Evolutionary conservation across 2,888 invertebrate genomes (phyloP).

Genomic region (Euzetes globulus): DNA sequence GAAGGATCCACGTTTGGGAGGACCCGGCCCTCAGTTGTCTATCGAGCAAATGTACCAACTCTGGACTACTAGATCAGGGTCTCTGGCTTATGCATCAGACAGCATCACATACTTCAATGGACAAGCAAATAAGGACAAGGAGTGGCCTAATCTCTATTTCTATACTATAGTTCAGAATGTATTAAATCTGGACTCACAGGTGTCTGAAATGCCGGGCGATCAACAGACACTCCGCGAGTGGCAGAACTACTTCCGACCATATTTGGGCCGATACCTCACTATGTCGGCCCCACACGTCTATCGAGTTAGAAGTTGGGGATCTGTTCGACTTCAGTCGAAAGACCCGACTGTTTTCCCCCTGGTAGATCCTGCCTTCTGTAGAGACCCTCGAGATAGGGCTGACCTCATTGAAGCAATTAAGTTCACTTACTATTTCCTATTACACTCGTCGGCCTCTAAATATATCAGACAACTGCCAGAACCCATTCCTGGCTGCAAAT

Average conservation of each 20-base stretch:
- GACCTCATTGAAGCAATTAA: neutral
- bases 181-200: neutral
- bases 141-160: neutral
- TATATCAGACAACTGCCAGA: neutral
- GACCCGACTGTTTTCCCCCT: neutral
- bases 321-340: neutral
- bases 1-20: neutral
- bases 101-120: neutral
- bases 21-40: neutral
- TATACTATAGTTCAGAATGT: neutral
- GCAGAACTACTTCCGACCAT: neutral
- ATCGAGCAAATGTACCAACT: slow-evolving; percentile 13
- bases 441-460: neutral
- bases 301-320: neutral
- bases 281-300: neutral
- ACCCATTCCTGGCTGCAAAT: slow-evolving; percentile 1
- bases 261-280: neutral
- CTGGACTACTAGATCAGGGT: neutral
- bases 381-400: neutral
- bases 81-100: neutral
- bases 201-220: neutral
- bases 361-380: neutral
- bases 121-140: neutral
- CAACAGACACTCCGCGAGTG: neutral
- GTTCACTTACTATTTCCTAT: neutral